Conservation (phyloP, 1,140 invertebrate species). For the Dolichoris vasculosae region DNA sequence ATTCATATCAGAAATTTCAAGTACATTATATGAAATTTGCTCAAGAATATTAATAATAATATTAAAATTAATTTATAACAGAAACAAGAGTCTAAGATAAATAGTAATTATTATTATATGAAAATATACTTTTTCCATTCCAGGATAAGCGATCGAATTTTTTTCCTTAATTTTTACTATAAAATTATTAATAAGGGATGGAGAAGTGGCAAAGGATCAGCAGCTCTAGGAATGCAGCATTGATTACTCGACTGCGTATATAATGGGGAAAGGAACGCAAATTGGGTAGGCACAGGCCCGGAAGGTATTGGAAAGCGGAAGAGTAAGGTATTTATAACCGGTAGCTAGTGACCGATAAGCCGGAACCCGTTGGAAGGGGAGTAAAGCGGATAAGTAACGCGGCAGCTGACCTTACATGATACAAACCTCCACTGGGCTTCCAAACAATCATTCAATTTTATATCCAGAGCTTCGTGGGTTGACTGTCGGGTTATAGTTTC, state of each 20-base stretch:
- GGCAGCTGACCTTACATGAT: background rate
- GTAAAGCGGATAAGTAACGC: conserved; percentile 37
- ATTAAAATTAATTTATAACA: no score
- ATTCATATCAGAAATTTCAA: no score
- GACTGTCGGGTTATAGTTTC: background rate
- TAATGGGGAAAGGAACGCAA: background rate
- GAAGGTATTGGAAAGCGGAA: background rate
- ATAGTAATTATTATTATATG: no score
- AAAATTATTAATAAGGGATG: background rate
- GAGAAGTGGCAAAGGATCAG: background rate
- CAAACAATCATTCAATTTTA: conserved; percentile 11
- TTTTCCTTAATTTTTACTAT: background rate
- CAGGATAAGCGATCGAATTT: no score
- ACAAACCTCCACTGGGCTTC: background rate
- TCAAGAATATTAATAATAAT: no score
- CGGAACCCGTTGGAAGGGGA: background rate
- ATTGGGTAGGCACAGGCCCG: background rate
- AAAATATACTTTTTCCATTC: no score
- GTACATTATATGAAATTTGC: no score
- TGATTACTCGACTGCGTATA: conserved; percentile 37
- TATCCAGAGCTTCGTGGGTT: background rate
- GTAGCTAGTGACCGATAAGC: conserved; percentile 47
- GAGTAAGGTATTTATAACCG: conserved; percentile 43
- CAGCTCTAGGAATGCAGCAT: conserved; percentile 18
- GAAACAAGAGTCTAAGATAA: no score